Evolutionary conservation across 2,113 vertebrate genomes (phyloP), one percentile per base, ranked within the genome.

Genomic region (Benitochromis conjunctus): DNA sequence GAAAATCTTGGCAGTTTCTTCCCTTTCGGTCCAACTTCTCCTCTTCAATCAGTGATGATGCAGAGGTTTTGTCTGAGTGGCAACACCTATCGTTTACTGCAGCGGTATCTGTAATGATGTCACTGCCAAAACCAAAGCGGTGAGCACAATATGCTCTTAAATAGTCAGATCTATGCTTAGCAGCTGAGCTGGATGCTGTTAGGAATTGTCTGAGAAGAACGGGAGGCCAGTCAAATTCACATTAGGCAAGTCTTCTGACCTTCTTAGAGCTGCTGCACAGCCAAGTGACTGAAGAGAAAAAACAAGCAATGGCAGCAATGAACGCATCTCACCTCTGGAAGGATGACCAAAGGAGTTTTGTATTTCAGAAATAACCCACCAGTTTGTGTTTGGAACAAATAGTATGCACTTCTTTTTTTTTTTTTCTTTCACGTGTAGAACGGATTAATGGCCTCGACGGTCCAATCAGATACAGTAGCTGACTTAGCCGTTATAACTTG

Each of bases 281-380:
- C 57, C 29, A 60, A 5, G 57, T 31, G 57, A 31, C 26, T 29
- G 12, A 58, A 26, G 9, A 31, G 26, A 2, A 29, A 58, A 13
- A 18, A 31, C 3, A 5, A 60, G 16, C 3, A 60, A 38, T 38
- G 60, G 34, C 0, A 0, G 10, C 1, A 64, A 38, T 21, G 60
- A 3, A 38, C 6, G 4, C 3, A 5, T 38, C n/a, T 38, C 62
- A 66, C 62, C 34, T 38, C 62, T 38, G 2, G 62, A 66, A 38
- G 11, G 60, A 13, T 12, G 34, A 21, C 1, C 34, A 66, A 38
- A 21, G 4, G 12, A 57, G 57, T 60, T 60, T 60, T 18, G 60
- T 3, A 38, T 36, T 38, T 64, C 60, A 36, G 34, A 36, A 64
- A 36, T 0, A 64, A 62, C 5, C 58, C 4, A 31, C 1, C 10